These are phyloP conservation scores for Pterostichus madidus DNA, from an alignment of 2,888 invertebrate species.

Conservation along the genomic window DNA sequence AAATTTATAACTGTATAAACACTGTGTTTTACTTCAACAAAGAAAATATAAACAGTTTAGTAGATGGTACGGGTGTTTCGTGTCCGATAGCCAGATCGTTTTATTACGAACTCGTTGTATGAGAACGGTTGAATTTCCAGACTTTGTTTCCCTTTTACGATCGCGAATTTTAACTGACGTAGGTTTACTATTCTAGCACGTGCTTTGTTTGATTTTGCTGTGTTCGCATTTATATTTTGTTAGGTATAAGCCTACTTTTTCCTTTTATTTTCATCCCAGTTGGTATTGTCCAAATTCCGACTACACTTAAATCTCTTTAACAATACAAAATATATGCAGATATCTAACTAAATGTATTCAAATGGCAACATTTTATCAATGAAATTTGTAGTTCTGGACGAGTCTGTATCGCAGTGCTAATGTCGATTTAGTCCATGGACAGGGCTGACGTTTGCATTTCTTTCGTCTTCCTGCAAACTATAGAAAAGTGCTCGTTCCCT, in stretches of 20 bases:
- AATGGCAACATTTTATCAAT: too few species aligned
- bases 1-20: slow-evolving; percentile 64
- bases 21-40: slow-evolving; percentile 52
- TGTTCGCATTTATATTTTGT: neutral
- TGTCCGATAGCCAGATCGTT: slow-evolving; percentile 55
- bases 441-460: too few species aligned
- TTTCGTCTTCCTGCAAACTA: too few species aligned
- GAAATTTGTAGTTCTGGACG: too few species aligned
- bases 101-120: slow-evolving; percentile 58
- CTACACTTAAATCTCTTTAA: too few species aligned
- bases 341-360: too few species aligned
- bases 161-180: slow-evolving; percentile 50
- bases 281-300: too few species aligned
- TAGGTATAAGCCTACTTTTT: neutral
- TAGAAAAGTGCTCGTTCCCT: too few species aligned
- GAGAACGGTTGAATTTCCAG: slow-evolving; percentile 44
- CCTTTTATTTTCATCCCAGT: slow-evolving; percentile 25
- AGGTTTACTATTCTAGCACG: slow-evolving; percentile 25
- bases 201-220: slow-evolving; percentile 37
- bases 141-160: slow-evolving; percentile 62
- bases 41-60: slow-evolving; percentile 65
- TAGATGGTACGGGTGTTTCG: slow-evolving; percentile 29
- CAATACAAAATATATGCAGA: too few species aligned
- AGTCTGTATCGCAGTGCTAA: too few species aligned
- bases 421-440: too few species aligned